Conservation (phyloP, 2,888 invertebrate species). For the Alviniconcha strummeri region DNA sequence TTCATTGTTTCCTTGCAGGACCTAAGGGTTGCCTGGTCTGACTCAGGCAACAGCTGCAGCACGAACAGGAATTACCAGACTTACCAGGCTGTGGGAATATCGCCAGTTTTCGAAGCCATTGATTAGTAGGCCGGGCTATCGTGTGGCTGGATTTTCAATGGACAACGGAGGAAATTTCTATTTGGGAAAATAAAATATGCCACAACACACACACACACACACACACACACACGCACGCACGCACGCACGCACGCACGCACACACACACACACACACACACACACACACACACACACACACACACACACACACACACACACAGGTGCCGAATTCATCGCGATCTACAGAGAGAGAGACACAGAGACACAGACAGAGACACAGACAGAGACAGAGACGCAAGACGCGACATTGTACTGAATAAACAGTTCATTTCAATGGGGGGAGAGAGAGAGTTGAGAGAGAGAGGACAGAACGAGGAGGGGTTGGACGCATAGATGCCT, state of each 20-base stretch:
- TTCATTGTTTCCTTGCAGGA: too few species aligned
- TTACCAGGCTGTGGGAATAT: too few species aligned
- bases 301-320: conserved; percentile 9
- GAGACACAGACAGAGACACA: too few species aligned
- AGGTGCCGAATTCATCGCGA: neutral
- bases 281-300: neutral
- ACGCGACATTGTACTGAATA: too few species aligned
- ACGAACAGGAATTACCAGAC: neutral
- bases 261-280: too few species aligned
- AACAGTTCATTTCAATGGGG: too few species aligned
- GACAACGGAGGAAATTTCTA: neutral
- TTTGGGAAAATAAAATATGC: neutral
- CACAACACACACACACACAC: conserved; percentile 2
- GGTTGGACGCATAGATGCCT: too few species aligned
- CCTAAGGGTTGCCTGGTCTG: neutral
- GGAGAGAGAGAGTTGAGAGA: neutral
- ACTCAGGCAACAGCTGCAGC: neutral
- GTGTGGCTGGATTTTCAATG: too few species aligned
- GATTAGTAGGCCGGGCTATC: too few species aligned
- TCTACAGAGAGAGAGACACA: too few species aligned
- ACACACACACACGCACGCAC: conserved; percentile 10
- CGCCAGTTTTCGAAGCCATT: too few species aligned
- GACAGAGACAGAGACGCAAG: too few species aligned
- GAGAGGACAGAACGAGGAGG: neutral
- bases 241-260: neutral